Base-by-base conservation (phyloP, 2,888 invertebrate species). In the Drosophila neutralis region DNA sequence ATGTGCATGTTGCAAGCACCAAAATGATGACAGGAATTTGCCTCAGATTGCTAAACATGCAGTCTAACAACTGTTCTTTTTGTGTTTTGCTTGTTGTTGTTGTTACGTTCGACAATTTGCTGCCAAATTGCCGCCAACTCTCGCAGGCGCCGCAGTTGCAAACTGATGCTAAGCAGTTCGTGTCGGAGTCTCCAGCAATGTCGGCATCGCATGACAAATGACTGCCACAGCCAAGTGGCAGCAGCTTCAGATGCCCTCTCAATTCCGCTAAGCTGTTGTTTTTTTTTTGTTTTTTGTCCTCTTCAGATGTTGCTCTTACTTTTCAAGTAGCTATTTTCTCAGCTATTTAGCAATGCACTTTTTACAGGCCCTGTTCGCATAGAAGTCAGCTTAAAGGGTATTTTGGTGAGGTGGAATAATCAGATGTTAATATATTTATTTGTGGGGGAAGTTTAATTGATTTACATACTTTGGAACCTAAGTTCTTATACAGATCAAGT, bases 71-170 rank as follows among this genome's bases (percentile, higher is more conserved):
- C 80, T 84, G 85, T 52, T 66, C 31, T 18, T 52, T 36, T 45
- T 38, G 38, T 31, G 42, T 31, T 57, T 64, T 1, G 33, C 33
- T 62, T 67, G 66, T 33, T 65, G 56, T 24, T 51, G 40, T 40
- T 58, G 36, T 60, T 60, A 10, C 57, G 51, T 51, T 35, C 62
- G 56, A 66, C 80, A 77, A 73, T 85, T 82, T 80, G 51, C 63
- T 73, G 80, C 75, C 88, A 87, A 89, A 86, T 85, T 89, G 88
- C 66, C 68, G 81, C 66, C 82, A 87, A 89, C 87, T 86, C 79
- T 74, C 71, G 67, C 73, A 72, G 80, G 84, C 84, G 89, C 79
- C 78, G 71, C 84, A 54, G 62, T 49, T 21, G 64, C 38, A 52
- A 56, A 29, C 29, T 38, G 27, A 27, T 38, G 31, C 36, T 78